Conservation (phyloP, 2,113 vertebrate species). For the Thunnus thynnus region DNA sequence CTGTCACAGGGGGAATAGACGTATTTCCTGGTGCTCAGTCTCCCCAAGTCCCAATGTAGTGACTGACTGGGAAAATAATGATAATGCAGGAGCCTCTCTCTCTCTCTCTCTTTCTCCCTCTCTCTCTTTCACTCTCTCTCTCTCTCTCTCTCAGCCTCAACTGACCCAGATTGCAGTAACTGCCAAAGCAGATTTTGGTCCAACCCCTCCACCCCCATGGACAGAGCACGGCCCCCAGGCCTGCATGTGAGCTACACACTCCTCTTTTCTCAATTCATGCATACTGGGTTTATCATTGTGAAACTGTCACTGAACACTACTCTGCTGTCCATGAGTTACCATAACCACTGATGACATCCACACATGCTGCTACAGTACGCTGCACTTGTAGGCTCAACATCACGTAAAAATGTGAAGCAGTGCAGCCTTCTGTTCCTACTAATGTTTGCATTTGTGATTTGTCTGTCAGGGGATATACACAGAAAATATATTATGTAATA, state of each 20-base stretch:
- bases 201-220: slow-evolving; percentile 15
- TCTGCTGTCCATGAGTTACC: slow-evolving; percentile 18
- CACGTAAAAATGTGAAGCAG: not conserved
- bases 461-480: not conserved
- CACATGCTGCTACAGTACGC: slow-evolving; percentile 34
- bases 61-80: slow-evolving; percentile 67
- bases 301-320: slow-evolving; percentile 35
- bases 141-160: slow-evolving; percentile 31
- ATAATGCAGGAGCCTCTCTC: slow-evolving; percentile 63
- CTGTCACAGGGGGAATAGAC: slow-evolving; percentile 42
- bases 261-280: slow-evolving; percentile 1
- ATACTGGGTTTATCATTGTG: slow-evolving; percentile 41
- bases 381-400: not conserved
- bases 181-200: slow-evolving; percentile 61
- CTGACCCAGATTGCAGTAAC: slow-evolving; percentile 73
- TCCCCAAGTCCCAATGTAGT: slow-evolving; percentile 36
- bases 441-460: too few species aligned
- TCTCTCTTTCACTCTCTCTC: slow-evolving; percentile 27
- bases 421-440: too few species aligned
- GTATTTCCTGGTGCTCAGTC: slow-evolving; percentile 63
- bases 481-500: not conserved
- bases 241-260: slow-evolving; percentile 36
- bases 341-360: slow-evolving; percentile 44
- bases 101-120: slow-evolving; percentile 19
- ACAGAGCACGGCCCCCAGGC: slow-evolving; percentile 33